A percentile compares a stretch with the other conserved stretches of the same genome.
Conservation (phyloP, 2,113 vertebrate genomes). For the Patagioenas fasciata region DNA sequence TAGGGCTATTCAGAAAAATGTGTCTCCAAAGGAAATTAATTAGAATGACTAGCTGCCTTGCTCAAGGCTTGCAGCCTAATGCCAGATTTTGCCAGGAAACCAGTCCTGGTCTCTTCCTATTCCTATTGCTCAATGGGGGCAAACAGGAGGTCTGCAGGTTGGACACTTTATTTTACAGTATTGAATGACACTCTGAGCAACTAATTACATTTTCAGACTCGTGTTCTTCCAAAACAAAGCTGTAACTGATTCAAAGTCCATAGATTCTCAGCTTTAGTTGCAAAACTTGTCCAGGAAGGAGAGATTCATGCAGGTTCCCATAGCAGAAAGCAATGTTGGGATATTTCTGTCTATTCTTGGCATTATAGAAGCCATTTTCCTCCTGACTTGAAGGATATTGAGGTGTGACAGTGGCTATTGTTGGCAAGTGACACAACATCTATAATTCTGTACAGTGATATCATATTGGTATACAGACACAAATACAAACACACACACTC, state of each 20-base stretch:
- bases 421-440: not conserved
- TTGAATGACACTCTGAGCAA: not conserved
- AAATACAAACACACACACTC: not conserved
- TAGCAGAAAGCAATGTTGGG: not conserved
- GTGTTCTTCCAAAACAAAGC: not conserved
- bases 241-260: not conserved
- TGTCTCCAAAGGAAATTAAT: not conserved
- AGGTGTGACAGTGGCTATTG: not conserved
- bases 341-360: not conserved
- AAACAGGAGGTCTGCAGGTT: not conserved
- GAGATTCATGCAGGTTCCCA: not conserved
- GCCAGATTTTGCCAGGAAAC: not conserved
- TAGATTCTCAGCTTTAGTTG: not conserved
- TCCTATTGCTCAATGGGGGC: not conserved
- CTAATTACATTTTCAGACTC: not conserved
- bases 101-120: not conserved
- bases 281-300: not conserved
- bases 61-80: not conserved
- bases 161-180: not conserved
- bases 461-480: not conserved
- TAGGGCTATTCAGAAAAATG: not conserved
- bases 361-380: not conserved
- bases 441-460: not conserved
- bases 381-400: not conserved
- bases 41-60: not conserved